Base-by-base conservation (phyloP, 2,113 vertebrate genomes). In the Atrichornis clamosus region DNA sequence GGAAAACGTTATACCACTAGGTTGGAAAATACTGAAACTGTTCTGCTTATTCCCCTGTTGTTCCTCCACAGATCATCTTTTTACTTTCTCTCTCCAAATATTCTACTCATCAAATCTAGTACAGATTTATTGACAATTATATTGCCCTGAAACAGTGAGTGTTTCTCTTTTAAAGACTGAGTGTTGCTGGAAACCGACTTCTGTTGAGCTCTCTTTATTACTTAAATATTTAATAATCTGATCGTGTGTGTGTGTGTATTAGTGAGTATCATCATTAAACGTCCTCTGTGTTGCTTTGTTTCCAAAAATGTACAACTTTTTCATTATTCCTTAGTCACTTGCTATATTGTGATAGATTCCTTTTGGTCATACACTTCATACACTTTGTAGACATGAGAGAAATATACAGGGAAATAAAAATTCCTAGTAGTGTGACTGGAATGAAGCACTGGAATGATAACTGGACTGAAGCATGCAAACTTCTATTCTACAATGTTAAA, bases 111-210 rank as follows among this genome's bases (percentile, higher is more conserved):
- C 10, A 60, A 72, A 35, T 73, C 49, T 72, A 50, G 15, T 60
- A 30, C 14, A 47, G 23, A 35, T 60, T 42, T 52, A 53, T 12
- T 49, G 37, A 62, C 24, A 87, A 7, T n/a, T 49, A 74, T 52
- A 50, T 64, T 68, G 3, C 30, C 5, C 10, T 63, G 35, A 47
- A 70, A 50, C 1, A 11, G 9, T 46, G 32, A 9, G 0, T 5
- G 27, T 33, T 47, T 64, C 46, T 10, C 10, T 52, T 70, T 56
- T n/a, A 30, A 78, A 69, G 33, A 14, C 6, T n/a, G 7, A 8
- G 20, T 30, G 2, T 7, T 62, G 3, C 21, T 80, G 39, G 35
- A 93, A 60, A 73, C 7, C 18, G 77, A 0, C 21, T 84, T 80
- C 65, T 87, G 9, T 37, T 80, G 50, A 62, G 9, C 9, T 72